Percentiles rank a stretch among this genome's conserved stretches.
Evolutionary conservation across 53 echinoderm and acorn worm species (phyloP).

Genomic region (Temnopleurus reevesii): DNA sequence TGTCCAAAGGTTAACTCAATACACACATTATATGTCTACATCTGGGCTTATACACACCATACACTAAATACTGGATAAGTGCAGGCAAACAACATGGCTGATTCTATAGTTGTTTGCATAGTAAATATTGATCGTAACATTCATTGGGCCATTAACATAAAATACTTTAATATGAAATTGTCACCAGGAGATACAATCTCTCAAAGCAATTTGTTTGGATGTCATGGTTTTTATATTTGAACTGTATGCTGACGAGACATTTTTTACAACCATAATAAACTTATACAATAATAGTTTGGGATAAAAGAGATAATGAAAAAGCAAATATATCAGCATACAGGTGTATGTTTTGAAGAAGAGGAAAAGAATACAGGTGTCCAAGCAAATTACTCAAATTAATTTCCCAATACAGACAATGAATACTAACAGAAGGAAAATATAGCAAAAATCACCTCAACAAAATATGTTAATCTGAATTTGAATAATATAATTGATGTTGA

Average conservation of each 20-base stretch:
- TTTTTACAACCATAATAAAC: not conserved
- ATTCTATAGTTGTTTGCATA: not conserved
- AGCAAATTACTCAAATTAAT: too few relatives aligned
- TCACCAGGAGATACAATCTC: not conserved
- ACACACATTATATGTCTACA: not conserved
- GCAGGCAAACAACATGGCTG: not conserved
- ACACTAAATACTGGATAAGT: not conserved
- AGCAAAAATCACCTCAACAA: too few relatives aligned
- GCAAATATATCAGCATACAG: too few relatives aligned
- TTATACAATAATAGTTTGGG: too few relatives aligned
- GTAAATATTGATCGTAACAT: constrained; percentile 18
- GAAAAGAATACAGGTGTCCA: too few relatives aligned
- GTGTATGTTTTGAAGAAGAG: too few relatives aligned
- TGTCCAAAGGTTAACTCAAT: constrained; percentile 1
- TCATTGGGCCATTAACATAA: not conserved
- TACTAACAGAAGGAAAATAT: too few relatives aligned
- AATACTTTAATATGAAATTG: not conserved
- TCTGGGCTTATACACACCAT: not conserved
- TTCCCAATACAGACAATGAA: too few relatives aligned
- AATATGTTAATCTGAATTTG: too few relatives aligned
- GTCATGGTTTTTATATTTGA: not conserved
- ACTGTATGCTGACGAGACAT: not conserved
- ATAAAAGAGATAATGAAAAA: too few relatives aligned
- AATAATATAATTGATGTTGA: too few relatives aligned
- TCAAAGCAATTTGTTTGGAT: not conserved